Percentiles rank a stretch among this genome's conserved stretches.
Evolutionary conservation across 1,140 invertebrate genomes (phyloP).

Genomic region (Piezodorus guildinii): DNA sequence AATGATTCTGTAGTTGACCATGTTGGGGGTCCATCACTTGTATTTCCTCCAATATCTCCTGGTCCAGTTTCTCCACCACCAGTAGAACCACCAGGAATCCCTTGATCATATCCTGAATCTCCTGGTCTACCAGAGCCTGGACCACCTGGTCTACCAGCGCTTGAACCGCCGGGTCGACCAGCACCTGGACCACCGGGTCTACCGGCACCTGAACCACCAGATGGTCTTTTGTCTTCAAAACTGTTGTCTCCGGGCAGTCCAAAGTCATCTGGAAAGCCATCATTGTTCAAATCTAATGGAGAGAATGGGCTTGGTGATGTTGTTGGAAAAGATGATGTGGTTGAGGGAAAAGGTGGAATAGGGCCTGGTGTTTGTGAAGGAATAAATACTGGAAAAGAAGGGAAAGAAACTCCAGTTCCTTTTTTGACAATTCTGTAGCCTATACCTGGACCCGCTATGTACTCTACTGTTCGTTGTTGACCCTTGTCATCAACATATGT

Average conservation of each 20-base stretch:
- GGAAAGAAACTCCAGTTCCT: slow-evolving; percentile 40
- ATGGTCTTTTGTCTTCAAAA: neutral
- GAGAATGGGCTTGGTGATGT: neutral
- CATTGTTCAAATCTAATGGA: too few relatives aligned
- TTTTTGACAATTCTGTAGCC: slow-evolving; percentile 57
- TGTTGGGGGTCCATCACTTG: neutral
- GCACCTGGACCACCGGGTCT: slow-evolving; percentile 15
- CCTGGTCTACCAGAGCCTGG: neutral
- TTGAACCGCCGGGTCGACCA: slow-evolving; percentile 21
- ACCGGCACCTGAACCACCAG: neutral
- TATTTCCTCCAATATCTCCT: slow-evolving; percentile 4
- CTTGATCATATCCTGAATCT: neutral
- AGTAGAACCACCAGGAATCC: neutral
- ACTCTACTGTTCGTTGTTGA: slow-evolving; percentile 54
- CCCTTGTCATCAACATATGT: slow-evolving; percentile 62
- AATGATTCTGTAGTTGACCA: too few relatives aligned
- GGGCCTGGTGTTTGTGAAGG: slow-evolving; percentile 15
- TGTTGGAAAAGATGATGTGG: neutral
- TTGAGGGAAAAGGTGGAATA: slow-evolving; percentile 16
- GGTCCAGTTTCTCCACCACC: slow-evolving; percentile 14
- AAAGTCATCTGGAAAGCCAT: too few relatives aligned
- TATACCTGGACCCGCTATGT: slow-evolving; percentile 59
- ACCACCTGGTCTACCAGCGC: neutral
- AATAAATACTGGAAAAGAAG: slow-evolving; percentile 27
- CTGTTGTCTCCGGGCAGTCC: neutral